phyloP scores from a whole-genome alignment of 2,113 vertebrate genomes.

The Cyanocitta stelleri region DNA sequence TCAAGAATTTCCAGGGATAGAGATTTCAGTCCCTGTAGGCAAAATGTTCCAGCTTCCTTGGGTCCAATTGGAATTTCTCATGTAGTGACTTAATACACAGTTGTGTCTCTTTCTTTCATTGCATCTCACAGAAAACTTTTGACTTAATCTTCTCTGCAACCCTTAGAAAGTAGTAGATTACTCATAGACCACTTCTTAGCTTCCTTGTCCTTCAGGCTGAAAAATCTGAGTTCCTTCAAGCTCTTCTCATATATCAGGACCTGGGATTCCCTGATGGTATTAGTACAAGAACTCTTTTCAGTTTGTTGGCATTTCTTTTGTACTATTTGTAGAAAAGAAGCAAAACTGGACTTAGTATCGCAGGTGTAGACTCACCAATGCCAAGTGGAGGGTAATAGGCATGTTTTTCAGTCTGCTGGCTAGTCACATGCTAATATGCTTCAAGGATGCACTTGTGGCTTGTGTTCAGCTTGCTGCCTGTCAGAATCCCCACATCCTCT shows the following conservation, averaged over 20 bases:
- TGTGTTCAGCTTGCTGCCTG: neutral
- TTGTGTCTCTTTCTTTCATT: neutral
- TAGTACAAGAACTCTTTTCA: neutral
- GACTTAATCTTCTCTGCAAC: neutral
- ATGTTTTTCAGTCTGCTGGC: neutral
- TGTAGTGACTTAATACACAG: neutral
- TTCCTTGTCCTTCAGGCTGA: neutral
- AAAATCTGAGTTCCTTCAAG: neutral
- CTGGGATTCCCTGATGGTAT: neutral
- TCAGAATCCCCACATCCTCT: neutral
- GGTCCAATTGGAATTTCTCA: neutral
- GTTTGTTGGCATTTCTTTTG: neutral
- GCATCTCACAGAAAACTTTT: neutral
- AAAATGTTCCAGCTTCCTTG: neutral
- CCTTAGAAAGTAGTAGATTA: neutral
- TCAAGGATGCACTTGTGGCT: neutral
- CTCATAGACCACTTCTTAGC: neutral
- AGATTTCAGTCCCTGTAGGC: neutral
- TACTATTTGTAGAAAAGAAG: neutral
- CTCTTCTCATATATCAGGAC: neutral
- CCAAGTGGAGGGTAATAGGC: neutral
- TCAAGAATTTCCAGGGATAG: neutral
- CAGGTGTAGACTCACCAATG: neutral
- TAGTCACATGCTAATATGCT: accelerated
- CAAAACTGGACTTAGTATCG: neutral